These are phyloP conservation scores for Hyalella azteca DNA, from an alignment of 2,888 invertebrate genomes.

Conservation along the genomic window DNA sequence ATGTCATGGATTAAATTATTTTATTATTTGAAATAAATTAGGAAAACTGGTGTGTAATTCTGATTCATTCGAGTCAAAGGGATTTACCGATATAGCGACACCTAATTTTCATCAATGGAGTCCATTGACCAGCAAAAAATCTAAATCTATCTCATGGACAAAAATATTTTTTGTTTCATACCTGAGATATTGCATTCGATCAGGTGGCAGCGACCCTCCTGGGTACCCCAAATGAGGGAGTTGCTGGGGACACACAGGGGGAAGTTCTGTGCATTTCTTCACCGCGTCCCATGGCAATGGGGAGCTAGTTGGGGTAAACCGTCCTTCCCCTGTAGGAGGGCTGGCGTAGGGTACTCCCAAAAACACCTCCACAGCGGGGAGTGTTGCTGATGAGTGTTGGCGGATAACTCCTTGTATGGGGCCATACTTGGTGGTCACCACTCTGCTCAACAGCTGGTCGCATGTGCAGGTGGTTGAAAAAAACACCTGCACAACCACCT, in stretches of 20 bases:
- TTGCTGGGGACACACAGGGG: slow-evolving; percentile 64
- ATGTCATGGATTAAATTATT: no score
- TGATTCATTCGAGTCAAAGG: no score
- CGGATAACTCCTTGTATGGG: slow-evolving; percentile 76
- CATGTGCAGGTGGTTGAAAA: slow-evolving; percentile 78
- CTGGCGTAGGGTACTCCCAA: slow-evolving; percentile 94
- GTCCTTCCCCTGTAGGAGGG: slow-evolving; percentile 75
- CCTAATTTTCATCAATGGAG: no score
- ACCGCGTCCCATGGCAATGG: slow-evolving; percentile 63
- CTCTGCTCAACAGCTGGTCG: slow-evolving; percentile 78
- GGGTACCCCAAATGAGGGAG: slow-evolving; percentile 45
- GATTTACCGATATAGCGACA: no score
- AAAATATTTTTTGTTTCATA: no score
- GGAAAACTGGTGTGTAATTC: no score
- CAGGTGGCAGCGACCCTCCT: slow-evolving; percentile 59
- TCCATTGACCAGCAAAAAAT: no score
- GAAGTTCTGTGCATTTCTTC: slow-evolving; percentile 59
- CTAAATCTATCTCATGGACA: no score
- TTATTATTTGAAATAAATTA: no score
- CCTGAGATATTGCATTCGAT: slow-evolving; percentile 60
- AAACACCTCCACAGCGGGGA: slow-evolving; percentile 87
- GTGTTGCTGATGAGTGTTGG: slow-evolving; percentile 60
- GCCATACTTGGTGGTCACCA: slow-evolving; percentile 89
- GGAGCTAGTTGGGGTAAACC: slow-evolving; percentile 65
- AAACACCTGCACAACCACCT: no score